These are phyloP conservation scores for Oscheius sp. DNA, from an alignment of 2,888 invertebrate species.

Conservation along the genomic window DNA sequence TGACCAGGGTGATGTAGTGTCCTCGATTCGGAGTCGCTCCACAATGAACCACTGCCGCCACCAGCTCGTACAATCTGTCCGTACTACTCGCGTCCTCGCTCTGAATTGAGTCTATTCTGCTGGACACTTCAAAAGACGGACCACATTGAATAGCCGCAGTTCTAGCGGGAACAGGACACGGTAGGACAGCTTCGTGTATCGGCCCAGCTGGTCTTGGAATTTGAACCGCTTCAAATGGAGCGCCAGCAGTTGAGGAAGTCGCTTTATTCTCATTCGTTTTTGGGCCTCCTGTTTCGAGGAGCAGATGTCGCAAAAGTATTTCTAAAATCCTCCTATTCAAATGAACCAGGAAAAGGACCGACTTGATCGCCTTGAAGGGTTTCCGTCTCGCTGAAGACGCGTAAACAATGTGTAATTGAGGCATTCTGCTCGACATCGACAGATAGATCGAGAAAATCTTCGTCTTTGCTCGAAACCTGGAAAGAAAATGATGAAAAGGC, in stretches of 20 bases:
- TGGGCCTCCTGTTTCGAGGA: conserved; percentile 66
- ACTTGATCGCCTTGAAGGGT: conserved; percentile 95
- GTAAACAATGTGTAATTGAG: conserved; percentile 95
- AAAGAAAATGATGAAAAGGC: conserved; percentile 11
- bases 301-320: conserved; percentile 60
- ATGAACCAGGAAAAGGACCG: neutral
- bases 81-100: conserved; percentile 98
- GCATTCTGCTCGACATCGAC: conserved; percentile 99
- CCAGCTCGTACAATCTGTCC: conserved; percentile 96
- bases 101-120: conserved; percentile 76
- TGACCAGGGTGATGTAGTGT: conserved; percentile 99
- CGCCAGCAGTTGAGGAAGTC: conserved; percentile 95
- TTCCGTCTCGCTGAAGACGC: conserved; percentile 88
- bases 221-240: conserved; percentile 86
- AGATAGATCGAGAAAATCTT: conserved; percentile 97
- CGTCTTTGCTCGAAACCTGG: conserved; percentile 92
- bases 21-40: conserved; percentile 99
- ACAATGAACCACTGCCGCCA: conserved; percentile 99
- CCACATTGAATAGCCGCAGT: conserved; percentile 94
- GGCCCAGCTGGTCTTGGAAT: conserved; percentile 92
- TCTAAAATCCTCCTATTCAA: conserved; percentile 35
- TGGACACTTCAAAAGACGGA: conserved; percentile 76
- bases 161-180: conserved; percentile 98
- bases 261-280: conserved; percentile 90
- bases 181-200: conserved; percentile 98